Evolutionary conservation across 2,888 invertebrate species (phyloP).

Genomic region (Andrena bucephala): DNA sequence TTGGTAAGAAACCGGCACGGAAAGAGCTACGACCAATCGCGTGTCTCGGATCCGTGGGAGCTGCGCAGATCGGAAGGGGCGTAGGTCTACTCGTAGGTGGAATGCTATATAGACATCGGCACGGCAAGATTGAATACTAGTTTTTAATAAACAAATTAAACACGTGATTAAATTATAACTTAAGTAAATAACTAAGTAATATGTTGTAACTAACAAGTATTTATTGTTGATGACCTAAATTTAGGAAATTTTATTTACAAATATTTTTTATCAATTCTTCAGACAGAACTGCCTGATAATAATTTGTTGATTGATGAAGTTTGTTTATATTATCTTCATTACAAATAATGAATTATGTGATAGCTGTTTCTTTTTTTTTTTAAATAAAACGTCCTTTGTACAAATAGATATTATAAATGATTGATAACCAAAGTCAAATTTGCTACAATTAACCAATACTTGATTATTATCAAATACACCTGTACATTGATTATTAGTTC

Average conservation of each 20-base stretch:
- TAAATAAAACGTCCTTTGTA: background rate
- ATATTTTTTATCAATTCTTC: background rate
- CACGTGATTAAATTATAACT: conserved; percentile 2
- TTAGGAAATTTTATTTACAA: conserved; percentile 7
- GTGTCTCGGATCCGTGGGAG: too few relatives aligned
- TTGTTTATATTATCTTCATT: background rate
- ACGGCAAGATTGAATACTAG: too few relatives aligned
- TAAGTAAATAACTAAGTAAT: conserved; percentile 4
- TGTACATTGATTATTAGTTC: conserved; percentile 5
- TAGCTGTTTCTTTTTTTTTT: background rate
- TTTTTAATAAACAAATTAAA: conserved; percentile 21
- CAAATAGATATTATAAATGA: conserved; percentile 2
- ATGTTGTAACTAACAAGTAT: conserved; percentile 14
- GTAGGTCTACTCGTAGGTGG: too few relatives aligned
- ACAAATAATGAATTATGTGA: conserved; percentile 4
- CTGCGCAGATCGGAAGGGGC: too few relatives aligned
- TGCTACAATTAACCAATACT: background rate
- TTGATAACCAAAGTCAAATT: conserved; percentile 2
- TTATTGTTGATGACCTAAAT: conserved; percentile 25
- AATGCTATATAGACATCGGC: too few relatives aligned
- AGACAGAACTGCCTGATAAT: conserved; percentile 1
- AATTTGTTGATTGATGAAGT: conserved; percentile 8
- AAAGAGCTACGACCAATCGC: too few relatives aligned
- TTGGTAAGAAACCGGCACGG: too few relatives aligned
- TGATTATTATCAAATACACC: background rate